Evolutionary conservation across 2,888 invertebrate species (phyloP).

Genomic region (Salticus scenicus): DNA sequence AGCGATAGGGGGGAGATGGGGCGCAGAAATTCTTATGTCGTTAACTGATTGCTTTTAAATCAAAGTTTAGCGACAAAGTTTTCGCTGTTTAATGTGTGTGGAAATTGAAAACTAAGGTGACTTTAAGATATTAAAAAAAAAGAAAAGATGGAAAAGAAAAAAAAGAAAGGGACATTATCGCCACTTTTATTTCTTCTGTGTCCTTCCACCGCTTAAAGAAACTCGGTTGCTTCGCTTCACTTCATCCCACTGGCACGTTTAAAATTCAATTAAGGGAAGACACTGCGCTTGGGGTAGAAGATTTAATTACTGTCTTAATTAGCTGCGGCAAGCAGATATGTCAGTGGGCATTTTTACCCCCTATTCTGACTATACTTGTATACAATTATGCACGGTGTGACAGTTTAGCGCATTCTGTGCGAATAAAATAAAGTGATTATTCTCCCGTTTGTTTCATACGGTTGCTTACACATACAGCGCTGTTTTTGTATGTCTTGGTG

Average conservation of each 20-base stretch:
- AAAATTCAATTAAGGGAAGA: slow-evolving; percentile 14
- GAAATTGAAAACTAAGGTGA: slow-evolving; percentile 5
- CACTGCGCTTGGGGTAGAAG: background rate
- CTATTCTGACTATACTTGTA: background rate
- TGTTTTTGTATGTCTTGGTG: no score
- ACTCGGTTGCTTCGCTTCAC: background rate
- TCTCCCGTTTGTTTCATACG: background rate
- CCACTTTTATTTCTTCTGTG: slow-evolving; percentile 11
- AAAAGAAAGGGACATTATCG: slow-evolving; percentile 40
- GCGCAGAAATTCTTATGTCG: no score
- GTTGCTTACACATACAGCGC: no score
- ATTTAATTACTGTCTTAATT: slow-evolving; percentile 5
- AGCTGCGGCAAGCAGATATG: slow-evolving; percentile 3
- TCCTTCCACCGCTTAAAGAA: background rate
- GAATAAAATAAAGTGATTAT: background rate
- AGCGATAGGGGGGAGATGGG: no score
- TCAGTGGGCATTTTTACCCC: background rate
- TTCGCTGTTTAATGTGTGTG: slow-evolving; percentile 10
- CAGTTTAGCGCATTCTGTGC: background rate
- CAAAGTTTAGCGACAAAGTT: slow-evolving; percentile 30
- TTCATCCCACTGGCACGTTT: background rate
- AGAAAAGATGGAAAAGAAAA: slow-evolving; percentile 3
- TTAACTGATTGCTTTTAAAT: slow-evolving; percentile 13
- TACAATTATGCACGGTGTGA: background rate
- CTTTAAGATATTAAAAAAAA: background rate